These are phyloP conservation scores for Onychomys torridus DNA, from an alignment of 2,797 vertebrate species.

Conservation along the genomic window DNA sequence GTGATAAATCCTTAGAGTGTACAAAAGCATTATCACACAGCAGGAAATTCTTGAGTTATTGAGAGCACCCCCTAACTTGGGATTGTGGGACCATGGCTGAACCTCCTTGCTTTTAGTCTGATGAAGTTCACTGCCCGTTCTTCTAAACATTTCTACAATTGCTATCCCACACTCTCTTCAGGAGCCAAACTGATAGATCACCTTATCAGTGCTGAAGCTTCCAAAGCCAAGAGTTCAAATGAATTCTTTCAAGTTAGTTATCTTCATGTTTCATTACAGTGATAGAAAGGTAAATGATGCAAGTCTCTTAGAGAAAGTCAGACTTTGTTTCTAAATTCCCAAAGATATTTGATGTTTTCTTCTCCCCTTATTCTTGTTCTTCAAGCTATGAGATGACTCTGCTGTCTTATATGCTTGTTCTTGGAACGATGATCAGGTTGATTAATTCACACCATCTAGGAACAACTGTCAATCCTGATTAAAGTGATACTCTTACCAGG, in stretches of 20 bases:
- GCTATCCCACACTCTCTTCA: too few relatives aligned
- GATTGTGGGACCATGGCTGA: not conserved
- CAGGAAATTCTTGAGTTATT: not conserved
- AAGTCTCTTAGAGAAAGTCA: constrained; percentile 14
- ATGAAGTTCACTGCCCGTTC: not conserved
- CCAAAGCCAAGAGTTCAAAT: not conserved
- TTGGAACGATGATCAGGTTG: not conserved
- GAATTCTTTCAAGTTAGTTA: not conserved
- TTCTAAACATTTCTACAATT: not conserved
- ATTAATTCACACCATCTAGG: constrained; percentile 44
- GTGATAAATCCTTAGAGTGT: too few relatives aligned
- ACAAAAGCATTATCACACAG: too few relatives aligned
- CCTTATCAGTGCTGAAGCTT: not conserved
- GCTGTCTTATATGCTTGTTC: not conserved
- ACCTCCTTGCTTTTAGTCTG: not conserved
- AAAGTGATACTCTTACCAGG: constrained; percentile 50
- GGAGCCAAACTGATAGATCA: not conserved
- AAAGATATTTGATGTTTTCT: not conserved
- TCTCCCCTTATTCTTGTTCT: not conserved
- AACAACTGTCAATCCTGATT: constrained; percentile 41
- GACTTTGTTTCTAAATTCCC: not conserved
- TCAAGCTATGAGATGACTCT: not conserved
- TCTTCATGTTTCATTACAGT: not conserved
- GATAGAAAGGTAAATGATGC: not conserved
- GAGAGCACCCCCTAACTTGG: not conserved